Conservation (phyloP, 2,888 invertebrate species). For the Zele albiditarsus region DNA sequence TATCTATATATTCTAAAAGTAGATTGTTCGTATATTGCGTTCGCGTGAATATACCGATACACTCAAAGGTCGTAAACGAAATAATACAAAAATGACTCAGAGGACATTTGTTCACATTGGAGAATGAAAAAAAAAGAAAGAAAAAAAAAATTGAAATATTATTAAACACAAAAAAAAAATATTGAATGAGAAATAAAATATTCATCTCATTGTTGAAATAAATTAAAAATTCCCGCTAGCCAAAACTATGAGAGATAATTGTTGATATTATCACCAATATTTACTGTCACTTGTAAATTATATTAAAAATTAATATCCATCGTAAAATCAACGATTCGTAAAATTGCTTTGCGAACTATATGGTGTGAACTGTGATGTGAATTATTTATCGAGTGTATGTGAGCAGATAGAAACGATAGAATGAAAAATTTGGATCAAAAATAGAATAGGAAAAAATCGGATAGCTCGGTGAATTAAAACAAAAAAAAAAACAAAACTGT, state of each 20-base stretch:
- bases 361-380: background rate
- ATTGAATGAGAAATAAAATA: no score
- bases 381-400: background rate
- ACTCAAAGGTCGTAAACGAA: background rate
- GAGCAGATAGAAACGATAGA: no score
- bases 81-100: conserved; percentile 3
- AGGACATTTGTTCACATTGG: background rate
- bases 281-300: no score
- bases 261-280: no score
- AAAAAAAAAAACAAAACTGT: background rate
- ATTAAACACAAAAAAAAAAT: background rate
- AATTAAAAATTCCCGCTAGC: no score
- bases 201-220: no score
- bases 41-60: background rate
- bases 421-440: no score
- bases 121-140: background rate
- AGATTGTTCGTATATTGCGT: conserved; percentile 41
- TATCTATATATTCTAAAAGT: conserved; percentile 34
- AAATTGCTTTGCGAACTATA: background rate
- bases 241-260: no score
- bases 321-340: background rate
- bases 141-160: no score
- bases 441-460: background rate
- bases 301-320: no score
- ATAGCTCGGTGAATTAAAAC: background rate